Evolutionary conservation across 1,140 invertebrate species (phyloP), one percentile per base, ranked within the genome.

Genomic region (Drosophila albomicans): DNA sequence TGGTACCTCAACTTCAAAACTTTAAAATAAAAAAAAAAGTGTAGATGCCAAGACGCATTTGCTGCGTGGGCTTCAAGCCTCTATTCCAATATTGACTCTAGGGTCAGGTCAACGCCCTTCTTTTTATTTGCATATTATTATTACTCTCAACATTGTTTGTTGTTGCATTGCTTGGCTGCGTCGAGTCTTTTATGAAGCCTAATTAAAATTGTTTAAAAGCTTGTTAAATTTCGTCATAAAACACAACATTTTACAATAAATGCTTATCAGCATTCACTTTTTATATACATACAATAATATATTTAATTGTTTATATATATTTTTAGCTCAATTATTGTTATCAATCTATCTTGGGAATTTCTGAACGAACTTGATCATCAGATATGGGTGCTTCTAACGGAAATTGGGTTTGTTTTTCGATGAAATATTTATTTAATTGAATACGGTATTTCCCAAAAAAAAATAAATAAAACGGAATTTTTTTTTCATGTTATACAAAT

Each of bases 71-170:
- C 78, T 11, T 28, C 30, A 56, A 56, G 3, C 3, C 20, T 25
- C 20, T 25, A 25, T 0, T 25, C 28, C 32, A 75, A 79, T 61
- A 80, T 20, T 10, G 43, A 13, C 52, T 63, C 32, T 64, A 48
- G 49, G 49, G 58, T 75, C 67, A 71, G 71, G 75, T 72, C 70
- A 80, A 74, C 59, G 77, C 63, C 73, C 51, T 13, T 76, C 15
- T 59, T 71, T 62, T 62, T 70, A 78, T 78, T 70, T 82, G 79
- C 79, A 82, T 82, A 74, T 32, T 45, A 2, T 61, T 54, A 38
- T 65, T 64, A 43, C 28, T 52, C 10, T 13, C 15, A 11, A 54
- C 20, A 67, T 45, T 10, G 8, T 10, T 38, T 67, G 35, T 20
- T 61, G 30, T 25, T 13, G 68, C 54, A 58, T 13, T 59, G 56